Conservation (phyloP, 2,888 invertebrate species). For the Mimas tiliae region DNA sequence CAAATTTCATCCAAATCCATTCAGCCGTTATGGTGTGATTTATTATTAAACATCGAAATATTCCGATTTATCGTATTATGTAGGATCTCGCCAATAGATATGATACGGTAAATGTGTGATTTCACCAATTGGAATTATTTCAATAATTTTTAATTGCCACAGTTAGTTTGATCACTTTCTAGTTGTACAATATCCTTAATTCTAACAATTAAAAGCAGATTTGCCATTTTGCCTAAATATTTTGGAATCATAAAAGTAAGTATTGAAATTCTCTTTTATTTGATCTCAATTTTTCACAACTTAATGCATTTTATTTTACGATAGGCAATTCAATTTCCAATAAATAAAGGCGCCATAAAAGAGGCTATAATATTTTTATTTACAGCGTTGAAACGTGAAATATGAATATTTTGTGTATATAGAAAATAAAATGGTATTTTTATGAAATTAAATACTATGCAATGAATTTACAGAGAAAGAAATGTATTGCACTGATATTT, state of each 20-base stretch:
- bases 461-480: constrained; percentile 16
- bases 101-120: no score
- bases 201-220: no score
- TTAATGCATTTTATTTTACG: constrained; percentile 12
- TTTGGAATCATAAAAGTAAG: neutral
- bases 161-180: no score
- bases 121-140: no score
- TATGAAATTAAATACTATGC: neutral
- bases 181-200: no score
- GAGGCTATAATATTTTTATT: neutral
- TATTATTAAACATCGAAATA: no score
- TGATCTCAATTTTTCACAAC: neutral
- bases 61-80: no score
- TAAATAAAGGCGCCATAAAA: neutral
- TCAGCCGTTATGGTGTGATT: no score
- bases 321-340: neutral
- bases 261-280: neutral
- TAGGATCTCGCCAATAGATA: no score
- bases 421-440: neutral
- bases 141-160: no score
- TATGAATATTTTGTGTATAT: neutral
- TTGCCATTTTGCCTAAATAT: no score
- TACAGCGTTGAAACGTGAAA: neutral
- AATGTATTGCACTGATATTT: constrained; percentile 16
- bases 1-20: no score